These are phyloP conservation scores for Subanguina moxae DNA, from an alignment of 1,140 invertebrate genomes.

Conservation along the genomic window DNA sequence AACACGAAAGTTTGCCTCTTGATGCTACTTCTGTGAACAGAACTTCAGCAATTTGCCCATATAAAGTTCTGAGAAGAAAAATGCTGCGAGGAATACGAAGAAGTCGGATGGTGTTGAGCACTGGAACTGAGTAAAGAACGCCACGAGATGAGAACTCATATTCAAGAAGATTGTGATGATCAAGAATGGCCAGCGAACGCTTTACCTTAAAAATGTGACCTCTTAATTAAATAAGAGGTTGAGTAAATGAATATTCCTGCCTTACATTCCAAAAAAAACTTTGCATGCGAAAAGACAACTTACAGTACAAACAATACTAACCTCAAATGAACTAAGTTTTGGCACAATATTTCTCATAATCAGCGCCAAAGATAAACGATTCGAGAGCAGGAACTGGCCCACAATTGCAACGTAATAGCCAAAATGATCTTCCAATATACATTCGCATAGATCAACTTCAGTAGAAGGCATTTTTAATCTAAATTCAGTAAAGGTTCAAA, in stretches of 20 bases:
- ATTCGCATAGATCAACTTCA: slow-evolving; percentile 25
- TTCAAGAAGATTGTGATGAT: slow-evolving; percentile 35
- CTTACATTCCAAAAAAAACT: too few relatives aligned
- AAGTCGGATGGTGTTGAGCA: slow-evolving; percentile 26
- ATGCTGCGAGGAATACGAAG: slow-evolving; percentile 30
- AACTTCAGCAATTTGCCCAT: slow-evolving; percentile 17
- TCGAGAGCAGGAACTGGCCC: slow-evolving; percentile 19
- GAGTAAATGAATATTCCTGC: too few relatives aligned
- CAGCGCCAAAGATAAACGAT: slow-evolving; percentile 22
- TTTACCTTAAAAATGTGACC: slow-evolving; percentile 28
- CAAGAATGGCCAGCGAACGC: slow-evolving; percentile 35
- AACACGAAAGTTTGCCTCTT: slow-evolving; percentile 18
- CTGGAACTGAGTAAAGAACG: slow-evolving; percentile 29
- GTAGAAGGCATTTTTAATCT: neutral
- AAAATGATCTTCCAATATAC: slow-evolving; percentile 43
- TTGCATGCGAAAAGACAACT: neutral
- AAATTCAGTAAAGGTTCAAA: too few relatives aligned
- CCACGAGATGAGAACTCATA: slow-evolving; percentile 33
- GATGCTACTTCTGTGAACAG: slow-evolving; percentile 30
- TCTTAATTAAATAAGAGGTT: too few relatives aligned
- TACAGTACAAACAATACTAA: slow-evolving; percentile 1
- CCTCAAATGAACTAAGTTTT: slow-evolving; percentile 16
- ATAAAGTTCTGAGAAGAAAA: slow-evolving; percentile 34
- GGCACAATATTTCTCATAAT: slow-evolving; percentile 7
- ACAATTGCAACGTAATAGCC: slow-evolving; percentile 35